Percentiles rank a stretch among this genome's conserved stretches.
These are phyloP conservation scores for Arion vulgaris DNA, from an alignment of 1,140 invertebrate genomes.

Conservation along the genomic window DNA sequence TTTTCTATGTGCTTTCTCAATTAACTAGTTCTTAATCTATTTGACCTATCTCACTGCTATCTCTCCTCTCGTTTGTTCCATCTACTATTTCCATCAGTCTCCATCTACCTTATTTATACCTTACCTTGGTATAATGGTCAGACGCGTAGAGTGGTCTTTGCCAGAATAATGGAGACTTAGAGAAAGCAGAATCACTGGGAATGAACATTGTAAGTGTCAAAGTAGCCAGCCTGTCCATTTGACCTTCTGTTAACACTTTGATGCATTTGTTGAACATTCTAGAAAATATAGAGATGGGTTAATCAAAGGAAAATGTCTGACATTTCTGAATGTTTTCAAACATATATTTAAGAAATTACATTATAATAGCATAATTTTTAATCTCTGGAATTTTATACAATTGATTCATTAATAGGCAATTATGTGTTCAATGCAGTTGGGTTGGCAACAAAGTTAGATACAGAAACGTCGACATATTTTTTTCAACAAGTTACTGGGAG, in stretches of 20 bases:
- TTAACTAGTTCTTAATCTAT: too few relatives aligned
- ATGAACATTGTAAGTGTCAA: conserved; percentile 54
- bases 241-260: conserved; percentile 22
- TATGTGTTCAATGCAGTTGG: too few relatives aligned
- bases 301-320: too few relatives aligned
- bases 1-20: too few relatives aligned
- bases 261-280: conserved; percentile 48
- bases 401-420: too few relatives aligned
- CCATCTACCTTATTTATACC: not conserved
- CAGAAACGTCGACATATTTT: too few relatives aligned
- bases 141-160: conserved; percentile 41
- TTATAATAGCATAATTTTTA: too few relatives aligned
- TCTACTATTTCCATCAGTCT: not conserved
- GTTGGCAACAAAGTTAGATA: too few relatives aligned
- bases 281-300: conserved; percentile 23
- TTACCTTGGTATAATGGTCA: not conserved
- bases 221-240: not conserved
- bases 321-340: too few relatives aligned
- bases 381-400: too few relatives aligned
- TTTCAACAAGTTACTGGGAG: too few relatives aligned
- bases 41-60: not conserved
- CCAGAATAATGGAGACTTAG: conserved; percentile 53
- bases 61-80: not conserved
- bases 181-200: conserved; percentile 59
- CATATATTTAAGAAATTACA: too few relatives aligned